Evolutionary conservation across 2,113 vertebrate species (phyloP), one percentile per base, ranked within the genome.

Genomic region (Odocoileus hemionus): DNA sequence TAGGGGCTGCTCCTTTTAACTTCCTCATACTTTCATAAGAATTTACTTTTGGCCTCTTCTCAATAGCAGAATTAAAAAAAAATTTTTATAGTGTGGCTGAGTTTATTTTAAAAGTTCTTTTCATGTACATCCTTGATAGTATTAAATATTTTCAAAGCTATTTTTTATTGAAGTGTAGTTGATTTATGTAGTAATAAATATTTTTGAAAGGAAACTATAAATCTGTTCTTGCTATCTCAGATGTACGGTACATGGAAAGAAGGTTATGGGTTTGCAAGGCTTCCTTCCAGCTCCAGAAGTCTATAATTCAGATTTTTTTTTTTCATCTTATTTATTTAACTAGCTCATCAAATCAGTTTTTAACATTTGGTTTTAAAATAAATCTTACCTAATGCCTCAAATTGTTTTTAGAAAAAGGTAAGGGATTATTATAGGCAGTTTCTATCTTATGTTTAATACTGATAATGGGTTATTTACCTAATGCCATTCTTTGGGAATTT

Each of bases 311-410:
- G 36, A n/a, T 43, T 3, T 45, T 78, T 57, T 57, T 57, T 96
- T 70, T 84, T 3, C 0, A 33, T 15, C 11, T 95, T 93, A 60
- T 33, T 86, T 9, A 93, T 86, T 93, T 95, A 88, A 76, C 19
- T 92, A 78, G 14, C 26, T 86, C 14, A 39, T 67, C 26, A 91
- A 88, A 60, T 93, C 26, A 80, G 0, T 60, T 36, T 94, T 94
- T 91, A 87, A 86, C 92, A 61, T 83, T 84, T 50, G 11, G 0
- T 84, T 95, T 97, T 70, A 94, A 76, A 82, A 15, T 95, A 93
- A 94, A 6, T 83, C 97, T 97, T 97, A 97, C 8, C 21, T 97
- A 76, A 64, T 70, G 36, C 36, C 28, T 92, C 7, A 79, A 50
- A 36, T 64, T 92, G 2, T 33, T 58, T 87, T 93, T 54, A 67